These are phyloP conservation scores for Ectemnius continuus DNA, from an alignment of 2,888 invertebrate genomes.

Conservation along the genomic window DNA sequence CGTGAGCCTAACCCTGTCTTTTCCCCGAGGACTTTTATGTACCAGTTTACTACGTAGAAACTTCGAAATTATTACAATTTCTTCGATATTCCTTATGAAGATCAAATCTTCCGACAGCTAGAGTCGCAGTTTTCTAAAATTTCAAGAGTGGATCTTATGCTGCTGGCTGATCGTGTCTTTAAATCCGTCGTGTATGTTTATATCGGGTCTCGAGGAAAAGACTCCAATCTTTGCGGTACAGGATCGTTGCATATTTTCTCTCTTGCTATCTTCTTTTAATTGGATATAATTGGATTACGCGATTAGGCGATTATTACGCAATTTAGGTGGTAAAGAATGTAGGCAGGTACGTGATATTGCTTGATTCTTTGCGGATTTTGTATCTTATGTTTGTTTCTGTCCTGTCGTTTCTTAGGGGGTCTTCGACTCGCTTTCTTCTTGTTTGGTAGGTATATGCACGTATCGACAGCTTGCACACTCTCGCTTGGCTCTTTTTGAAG, in stretches of 20 bases:
- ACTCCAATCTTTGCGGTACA: conserved; percentile 32
- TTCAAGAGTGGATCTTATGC: too few relatives aligned
- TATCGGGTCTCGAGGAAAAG: conserved; percentile 18
- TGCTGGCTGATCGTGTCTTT: too few relatives aligned
- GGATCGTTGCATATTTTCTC: conserved; percentile 36
- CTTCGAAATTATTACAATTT: too few relatives aligned
- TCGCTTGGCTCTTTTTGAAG: conserved; percentile 34
- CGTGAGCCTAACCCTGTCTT: conserved; percentile 15
- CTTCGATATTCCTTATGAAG: too few relatives aligned
- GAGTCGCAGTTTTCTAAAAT: too few relatives aligned
- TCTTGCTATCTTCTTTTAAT: conserved; percentile 55
- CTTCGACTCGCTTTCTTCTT: conserved; percentile 37
- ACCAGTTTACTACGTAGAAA: too few relatives aligned
- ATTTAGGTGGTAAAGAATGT: conserved; percentile 12
- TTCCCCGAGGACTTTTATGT: conserved; percentile 18
- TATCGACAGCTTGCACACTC: conserved; percentile 38
- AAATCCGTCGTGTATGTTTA: not conserved
- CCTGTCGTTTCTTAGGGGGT: conserved; percentile 18
- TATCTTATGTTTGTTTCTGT: not conserved
- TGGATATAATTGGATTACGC: conserved; percentile 37
- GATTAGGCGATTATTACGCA: conserved; percentile 6
- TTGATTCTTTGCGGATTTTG: conserved; percentile 18
- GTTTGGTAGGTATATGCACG: conserved; percentile 25
- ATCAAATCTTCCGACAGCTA: too few relatives aligned
- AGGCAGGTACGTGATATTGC: not conserved